phyloP scores from a whole-genome alignment of 2,113 vertebrate genomes.

The Misgurnus anguillicaudatus region DNA sequence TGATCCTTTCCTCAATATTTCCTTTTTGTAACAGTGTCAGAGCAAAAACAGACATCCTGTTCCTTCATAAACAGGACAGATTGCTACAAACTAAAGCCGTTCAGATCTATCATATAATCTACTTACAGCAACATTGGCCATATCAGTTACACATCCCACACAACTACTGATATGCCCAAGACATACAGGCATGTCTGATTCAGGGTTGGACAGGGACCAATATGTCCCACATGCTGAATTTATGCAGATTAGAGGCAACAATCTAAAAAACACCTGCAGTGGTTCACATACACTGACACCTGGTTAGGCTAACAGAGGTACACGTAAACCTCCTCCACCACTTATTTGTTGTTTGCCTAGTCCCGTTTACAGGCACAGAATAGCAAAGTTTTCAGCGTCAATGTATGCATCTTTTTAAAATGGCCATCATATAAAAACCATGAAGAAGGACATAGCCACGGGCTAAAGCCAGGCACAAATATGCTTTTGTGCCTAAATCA shows the following conservation, averaged over 20 bases:
- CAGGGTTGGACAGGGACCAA: not conserved
- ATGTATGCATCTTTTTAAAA: constrained; percentile 37
- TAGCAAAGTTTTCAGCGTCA: constrained; percentile 31
- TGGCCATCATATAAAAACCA: constrained; percentile 17
- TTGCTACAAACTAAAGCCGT: constrained; percentile 10
- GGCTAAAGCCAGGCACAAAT: constrained; percentile 26
- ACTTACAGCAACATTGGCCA: not conserved
- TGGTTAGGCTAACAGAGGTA: constrained; percentile 60
- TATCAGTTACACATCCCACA: constrained; percentile 11
- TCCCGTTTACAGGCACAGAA: not conserved
- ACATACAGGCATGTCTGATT: not conserved
- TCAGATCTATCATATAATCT: not conserved
- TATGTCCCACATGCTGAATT: constrained; percentile 36
- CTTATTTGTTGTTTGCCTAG: not conserved
- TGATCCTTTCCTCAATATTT: not conserved
- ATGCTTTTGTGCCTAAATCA: constrained; percentile 44
- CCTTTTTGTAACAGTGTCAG: not conserved
- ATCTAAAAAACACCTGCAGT: constrained; percentile 69
- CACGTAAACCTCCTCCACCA: constrained; percentile 34
- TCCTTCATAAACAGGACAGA: not conserved
- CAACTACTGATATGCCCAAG: constrained; percentile 38
- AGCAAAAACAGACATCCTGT: constrained; percentile 3
- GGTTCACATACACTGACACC: constrained; percentile 61
- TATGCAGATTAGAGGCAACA: constrained; percentile 64
- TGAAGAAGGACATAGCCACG: not conserved